phyloP scores from a whole-genome alignment of 1,140 invertebrate species.

The Diabrotica undecimpunctata region DNA sequence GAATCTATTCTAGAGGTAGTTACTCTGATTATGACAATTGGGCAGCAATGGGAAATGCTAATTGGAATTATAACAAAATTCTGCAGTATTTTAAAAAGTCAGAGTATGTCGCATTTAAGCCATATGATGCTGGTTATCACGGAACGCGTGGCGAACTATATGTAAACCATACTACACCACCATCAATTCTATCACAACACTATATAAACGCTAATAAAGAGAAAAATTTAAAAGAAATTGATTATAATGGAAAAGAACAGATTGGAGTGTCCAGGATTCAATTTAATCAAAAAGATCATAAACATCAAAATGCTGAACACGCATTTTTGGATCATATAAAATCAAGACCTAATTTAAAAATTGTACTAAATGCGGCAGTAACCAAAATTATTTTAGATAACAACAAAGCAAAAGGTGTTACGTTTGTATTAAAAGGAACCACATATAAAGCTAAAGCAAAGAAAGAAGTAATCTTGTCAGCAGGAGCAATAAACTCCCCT shows the following conservation, averaged over 20 bases:
- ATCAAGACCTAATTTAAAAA: slow-evolving; percentile 22
- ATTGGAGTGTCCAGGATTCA: slow-evolving; percentile 18
- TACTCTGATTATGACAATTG: slow-evolving; percentile 60
- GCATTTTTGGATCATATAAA: slow-evolving; percentile 20
- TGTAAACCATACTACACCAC: slow-evolving; percentile 11
- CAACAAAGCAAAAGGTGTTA: slow-evolving; percentile 66
- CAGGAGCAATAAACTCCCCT: slow-evolving; percentile 70
- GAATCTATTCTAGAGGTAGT: slow-evolving; percentile 84
- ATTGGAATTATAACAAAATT: slow-evolving; percentile 32
- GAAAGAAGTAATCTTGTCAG: slow-evolving; percentile 73
- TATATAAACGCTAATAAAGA: slow-evolving; percentile 23
- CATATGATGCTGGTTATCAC: slow-evolving; percentile 17
- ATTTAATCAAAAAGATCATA: slow-evolving; percentile 16
- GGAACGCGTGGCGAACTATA: slow-evolving; percentile 19
- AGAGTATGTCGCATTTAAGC: slow-evolving; percentile 38
- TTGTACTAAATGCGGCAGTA: slow-evolving; percentile 56
- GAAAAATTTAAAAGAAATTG: slow-evolving; percentile 17
- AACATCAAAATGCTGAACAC: slow-evolving; percentile 36
- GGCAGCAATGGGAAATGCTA: slow-evolving; percentile 63
- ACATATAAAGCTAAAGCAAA: slow-evolving; percentile 49
- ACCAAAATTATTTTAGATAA: slow-evolving; percentile 67
- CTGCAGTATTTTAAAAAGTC: slow-evolving; percentile 33
- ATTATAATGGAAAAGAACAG: slow-evolving; percentile 40
- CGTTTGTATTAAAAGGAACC: slow-evolving; percentile 57
- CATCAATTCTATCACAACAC: neutral